Evolutionary conservation across 2,888 invertebrate species (phyloP), one percentile per base, ranked within the genome.

Genomic region (Drosophila subquinaria): DNA sequence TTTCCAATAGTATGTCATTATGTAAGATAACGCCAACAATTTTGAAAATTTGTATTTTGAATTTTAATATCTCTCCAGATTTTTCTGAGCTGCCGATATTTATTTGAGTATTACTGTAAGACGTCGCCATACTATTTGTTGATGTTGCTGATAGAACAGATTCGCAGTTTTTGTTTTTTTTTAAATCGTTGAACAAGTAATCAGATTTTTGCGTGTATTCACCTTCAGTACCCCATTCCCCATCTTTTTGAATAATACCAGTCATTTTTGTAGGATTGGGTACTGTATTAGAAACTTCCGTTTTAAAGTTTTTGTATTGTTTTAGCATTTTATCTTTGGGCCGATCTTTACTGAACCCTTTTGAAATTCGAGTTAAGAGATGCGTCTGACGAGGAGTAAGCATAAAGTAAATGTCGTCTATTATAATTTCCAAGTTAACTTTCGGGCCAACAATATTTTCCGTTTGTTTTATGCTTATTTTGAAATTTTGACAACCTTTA

Each of bases 361-460:
- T 88, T 33, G 87, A 86, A 64, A 92, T 90, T 60, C 86, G 81
- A 65, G 95, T 90, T 36, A 98, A 92, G 13, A 97, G 94, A 92
- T 98, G 97, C 50, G 97, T 93, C 93, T 98, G 98, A 73, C 97
- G 94, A 9, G 98, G 98, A 23, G 97, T 96, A 64, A 98, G 91
- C 89, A 97, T 96, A 45, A 96, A 92, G 73, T 96, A 95, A 30
- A 98, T 94, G 0, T 97, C 95, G 4, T 97, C 97, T 50, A 98
- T 93, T 72, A 95, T 94, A 80, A 97, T 93, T 90, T 96, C 92
- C 36, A 98, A 93, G 84, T 96, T 96, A 51, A 97, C 95, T 94
- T 97, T 98, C 35, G 98, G 97, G 0, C 98, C 98, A 62, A 94
- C 94, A 1, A 97, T 94, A 73, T 95, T 95, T 90, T 97, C 97